Evolutionary conservation across 2,797 vertebrate genomes (phyloP).

Genomic region (Alexandromys oeconomus): DNA sequence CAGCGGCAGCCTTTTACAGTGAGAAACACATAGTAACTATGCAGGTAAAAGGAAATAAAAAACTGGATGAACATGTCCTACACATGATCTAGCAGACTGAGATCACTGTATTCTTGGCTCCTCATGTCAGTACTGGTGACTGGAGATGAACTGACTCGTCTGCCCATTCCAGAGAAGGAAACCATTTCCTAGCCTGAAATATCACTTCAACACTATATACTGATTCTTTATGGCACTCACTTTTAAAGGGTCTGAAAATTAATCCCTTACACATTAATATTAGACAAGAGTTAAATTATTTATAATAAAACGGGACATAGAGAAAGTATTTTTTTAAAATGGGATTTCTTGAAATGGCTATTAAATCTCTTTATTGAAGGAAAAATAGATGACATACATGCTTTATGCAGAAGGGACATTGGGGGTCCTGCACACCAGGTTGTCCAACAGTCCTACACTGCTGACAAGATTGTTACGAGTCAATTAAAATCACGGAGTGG

Average conservation of each 20-base stretch:
- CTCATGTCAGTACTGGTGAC: constrained; percentile 73
- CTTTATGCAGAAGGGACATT: constrained; percentile 82
- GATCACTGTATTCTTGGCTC: constrained; percentile 70
- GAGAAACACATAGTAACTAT: constrained; percentile 85
- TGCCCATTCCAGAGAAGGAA: constrained; percentile 81
- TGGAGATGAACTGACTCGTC: constrained; percentile 80
- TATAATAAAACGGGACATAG: constrained; percentile 81
- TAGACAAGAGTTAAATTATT: constrained; percentile 81
- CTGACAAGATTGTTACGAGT: constrained; percentile 66
- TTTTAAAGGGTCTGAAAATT: constrained; percentile 81
- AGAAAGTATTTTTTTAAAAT: constrained; percentile 78
- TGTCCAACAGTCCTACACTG: constrained; percentile 79
- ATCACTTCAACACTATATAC: constrained; percentile 81
- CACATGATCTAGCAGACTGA: constrained; percentile 25
- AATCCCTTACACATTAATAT: constrained; percentile 79
- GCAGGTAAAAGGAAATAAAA: constrained; percentile 49
- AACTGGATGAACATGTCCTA: constrained; percentile 67
- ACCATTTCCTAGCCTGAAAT: constrained; percentile 74
- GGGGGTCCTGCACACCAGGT: constrained; percentile 76
- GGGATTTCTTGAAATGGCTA: constrained; percentile 82
- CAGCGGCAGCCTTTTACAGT: constrained; percentile 80
- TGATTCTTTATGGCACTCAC: constrained; percentile 83
- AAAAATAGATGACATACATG: constrained; percentile 85
- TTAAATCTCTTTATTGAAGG: constrained; percentile 86
- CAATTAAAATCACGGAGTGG: constrained; percentile 71